Evolutionary conservation across 2,888 invertebrate species (phyloP).

Genomic region (Agapostemon virescens): DNA sequence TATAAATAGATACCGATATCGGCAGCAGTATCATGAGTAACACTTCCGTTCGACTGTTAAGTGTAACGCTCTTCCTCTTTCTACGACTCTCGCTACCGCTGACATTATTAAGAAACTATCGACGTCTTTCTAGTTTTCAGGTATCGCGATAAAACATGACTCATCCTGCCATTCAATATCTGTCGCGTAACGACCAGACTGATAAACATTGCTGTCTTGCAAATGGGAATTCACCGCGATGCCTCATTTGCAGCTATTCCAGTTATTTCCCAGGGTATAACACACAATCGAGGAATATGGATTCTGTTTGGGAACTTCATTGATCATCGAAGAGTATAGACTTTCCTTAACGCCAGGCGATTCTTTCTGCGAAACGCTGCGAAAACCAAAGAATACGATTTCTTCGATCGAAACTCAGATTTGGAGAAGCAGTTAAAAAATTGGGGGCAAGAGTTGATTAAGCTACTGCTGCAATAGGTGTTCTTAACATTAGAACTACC

Average conservation of each 20-base stretch:
- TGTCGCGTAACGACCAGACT: conserved; percentile 15
- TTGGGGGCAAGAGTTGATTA: not conserved
- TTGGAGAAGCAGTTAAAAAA: not conserved
- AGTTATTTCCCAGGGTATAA: not conserved
- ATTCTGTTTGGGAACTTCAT: too few species aligned
- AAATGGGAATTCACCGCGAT: conserved; percentile 14
- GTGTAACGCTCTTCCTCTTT: conserved; percentile 5
- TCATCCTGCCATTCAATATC: conserved; percentile 31
- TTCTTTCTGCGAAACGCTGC: not conserved
- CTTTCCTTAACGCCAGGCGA: not conserved
- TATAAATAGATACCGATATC: not conserved
- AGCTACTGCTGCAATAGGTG: too few species aligned
- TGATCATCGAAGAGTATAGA: not conserved
- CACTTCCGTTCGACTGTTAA: conserved; percentile 3
- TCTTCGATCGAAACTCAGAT: not conserved
- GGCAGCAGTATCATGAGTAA: not conserved
- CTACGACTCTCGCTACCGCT: not conserved
- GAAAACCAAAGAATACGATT: not conserved
- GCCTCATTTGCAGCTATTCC: not conserved
- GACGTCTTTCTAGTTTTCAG: conserved; percentile 23
- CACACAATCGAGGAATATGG: not conserved
- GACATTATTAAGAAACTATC: conserved; percentile 29
- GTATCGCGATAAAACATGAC: conserved; percentile 38
- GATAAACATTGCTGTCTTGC: conserved; percentile 13
- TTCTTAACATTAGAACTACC: too few species aligned